phyloP scores from a whole-genome alignment of 2,113 vertebrate species.

The Grallaria varia region DNA sequence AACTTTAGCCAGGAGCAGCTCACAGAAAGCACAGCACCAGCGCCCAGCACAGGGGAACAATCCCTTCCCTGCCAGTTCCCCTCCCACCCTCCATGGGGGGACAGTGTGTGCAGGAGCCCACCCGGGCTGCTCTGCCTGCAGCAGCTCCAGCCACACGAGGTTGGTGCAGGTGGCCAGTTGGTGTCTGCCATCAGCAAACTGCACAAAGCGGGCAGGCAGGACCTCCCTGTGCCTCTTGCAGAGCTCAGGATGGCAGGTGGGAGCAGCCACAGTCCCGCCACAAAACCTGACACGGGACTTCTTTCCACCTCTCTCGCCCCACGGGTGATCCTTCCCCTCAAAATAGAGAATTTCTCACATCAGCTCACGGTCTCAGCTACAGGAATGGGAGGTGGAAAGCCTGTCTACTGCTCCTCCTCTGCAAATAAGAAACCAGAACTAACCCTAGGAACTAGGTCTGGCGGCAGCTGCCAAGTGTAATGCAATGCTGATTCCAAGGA shows the following conservation, averaged over 20 bases:
- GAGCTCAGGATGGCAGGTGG: neutral
- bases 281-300: neutral
- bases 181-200: neutral
- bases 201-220: neutral
- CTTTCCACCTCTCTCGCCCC: neutral
- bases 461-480: neutral
- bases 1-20: neutral
- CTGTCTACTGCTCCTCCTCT: neutral
- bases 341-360: neutral
- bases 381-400: neutral
- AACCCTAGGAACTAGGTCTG: neutral
- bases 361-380: neutral
- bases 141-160: neutral
- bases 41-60: too few species aligned
- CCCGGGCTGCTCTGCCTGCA: neutral
- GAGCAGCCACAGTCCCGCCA: neutral
- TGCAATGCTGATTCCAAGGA: neutral
- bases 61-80: neutral
- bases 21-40: neutral
- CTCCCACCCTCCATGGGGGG: neutral
- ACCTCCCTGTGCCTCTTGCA: neutral
- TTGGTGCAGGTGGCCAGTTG: neutral
- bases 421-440: neutral
- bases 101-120: accelerated
- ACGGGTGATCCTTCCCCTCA: neutral